Percentiles rank a stretch among this genome's conserved stretches.
Conservation (phyloP, 2,113 vertebrate genomes). For the Solenodon paradoxus region DNA sequence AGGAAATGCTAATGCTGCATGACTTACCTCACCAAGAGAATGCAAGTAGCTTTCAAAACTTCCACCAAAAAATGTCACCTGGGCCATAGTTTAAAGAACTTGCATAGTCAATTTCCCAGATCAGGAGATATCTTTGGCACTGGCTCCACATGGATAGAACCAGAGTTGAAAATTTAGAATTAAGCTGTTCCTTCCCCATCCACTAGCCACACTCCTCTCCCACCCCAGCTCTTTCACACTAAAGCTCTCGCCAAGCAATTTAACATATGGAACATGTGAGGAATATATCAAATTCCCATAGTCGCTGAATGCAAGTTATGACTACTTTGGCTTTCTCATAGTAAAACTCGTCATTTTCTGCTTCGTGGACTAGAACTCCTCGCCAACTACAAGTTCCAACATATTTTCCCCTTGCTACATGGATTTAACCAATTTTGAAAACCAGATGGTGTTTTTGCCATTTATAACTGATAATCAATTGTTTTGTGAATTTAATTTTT, state of each 20-base stretch:
- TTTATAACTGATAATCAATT: slow-evolving; percentile 84
- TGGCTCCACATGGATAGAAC: neutral
- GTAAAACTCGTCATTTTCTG: slow-evolving; percentile 78
- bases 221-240: slow-evolving; percentile 70
- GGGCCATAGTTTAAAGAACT: neutral
- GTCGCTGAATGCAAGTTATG: slow-evolving; percentile 65
- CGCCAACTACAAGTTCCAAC: slow-evolving; percentile 69
- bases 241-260: slow-evolving; percentile 65
- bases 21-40: slow-evolving; percentile 68
- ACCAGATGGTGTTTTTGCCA: slow-evolving; percentile 85
- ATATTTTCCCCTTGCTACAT: slow-evolving; percentile 53
- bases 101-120: neutral
- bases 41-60: slow-evolving; percentile 60
- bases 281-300: slow-evolving; percentile 55
- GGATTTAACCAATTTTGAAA: slow-evolving; percentile 67
- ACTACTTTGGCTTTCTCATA: slow-evolving; percentile 69
- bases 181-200: slow-evolving; percentile 41
- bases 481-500: slow-evolving; percentile 83
- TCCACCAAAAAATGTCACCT: slow-evolving; percentile 34
- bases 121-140: neutral
- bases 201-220: slow-evolving; percentile 54
- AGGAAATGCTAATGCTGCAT: slow-evolving; percentile 72
- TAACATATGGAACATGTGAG: slow-evolving; percentile 70
- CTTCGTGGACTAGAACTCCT: slow-evolving; percentile 67
- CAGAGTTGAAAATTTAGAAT: slow-evolving; percentile 7